These are phyloP conservation scores for Trematomus bernacchii DNA, from an alignment of 2,797 vertebrate genomes.

Conservation along the genomic window DNA sequence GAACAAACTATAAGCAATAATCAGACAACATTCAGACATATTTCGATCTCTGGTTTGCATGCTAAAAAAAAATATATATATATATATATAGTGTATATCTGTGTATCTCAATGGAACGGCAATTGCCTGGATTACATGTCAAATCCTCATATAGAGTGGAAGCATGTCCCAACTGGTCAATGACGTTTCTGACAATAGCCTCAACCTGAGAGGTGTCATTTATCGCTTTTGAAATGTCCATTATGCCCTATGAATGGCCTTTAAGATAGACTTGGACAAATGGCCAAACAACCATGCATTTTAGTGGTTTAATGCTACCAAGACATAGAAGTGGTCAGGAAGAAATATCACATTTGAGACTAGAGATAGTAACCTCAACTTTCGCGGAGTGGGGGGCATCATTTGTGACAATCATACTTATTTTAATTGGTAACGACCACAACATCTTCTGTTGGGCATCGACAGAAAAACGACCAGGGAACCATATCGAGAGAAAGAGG, in stretches of 20 bases:
- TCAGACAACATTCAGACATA: neutral
- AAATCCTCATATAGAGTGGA: neutral
- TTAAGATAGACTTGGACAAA: neutral
- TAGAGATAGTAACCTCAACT: neutral
- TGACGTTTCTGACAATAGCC: neutral
- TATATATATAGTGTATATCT: neutral
- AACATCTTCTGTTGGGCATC: conserved; percentile 10
- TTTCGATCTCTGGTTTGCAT: neutral
- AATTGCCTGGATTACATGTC: neutral
- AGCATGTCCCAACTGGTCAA: neutral
- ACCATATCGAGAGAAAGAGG: conserved; percentile 3
- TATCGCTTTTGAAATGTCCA: neutral
- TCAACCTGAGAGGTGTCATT: neutral
- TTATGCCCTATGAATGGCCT: neutral
- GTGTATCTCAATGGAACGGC: neutral
- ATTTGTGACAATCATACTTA: conserved; percentile 13
- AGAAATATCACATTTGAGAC: conserved; percentile 22
- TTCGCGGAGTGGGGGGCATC: neutral
- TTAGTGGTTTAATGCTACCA: neutral
- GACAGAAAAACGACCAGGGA: conserved; percentile 3
- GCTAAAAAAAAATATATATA: too few relatives aligned
- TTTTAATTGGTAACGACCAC: conserved; percentile 11
- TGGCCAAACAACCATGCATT: neutral
- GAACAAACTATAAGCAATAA: neutral
- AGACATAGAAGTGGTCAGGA: neutral